Percentiles rank a stretch among this genome's conserved stretches.
phyloP scores from a whole-genome alignment of 2,888 invertebrate species.

The Isoperla grammatica region DNA sequence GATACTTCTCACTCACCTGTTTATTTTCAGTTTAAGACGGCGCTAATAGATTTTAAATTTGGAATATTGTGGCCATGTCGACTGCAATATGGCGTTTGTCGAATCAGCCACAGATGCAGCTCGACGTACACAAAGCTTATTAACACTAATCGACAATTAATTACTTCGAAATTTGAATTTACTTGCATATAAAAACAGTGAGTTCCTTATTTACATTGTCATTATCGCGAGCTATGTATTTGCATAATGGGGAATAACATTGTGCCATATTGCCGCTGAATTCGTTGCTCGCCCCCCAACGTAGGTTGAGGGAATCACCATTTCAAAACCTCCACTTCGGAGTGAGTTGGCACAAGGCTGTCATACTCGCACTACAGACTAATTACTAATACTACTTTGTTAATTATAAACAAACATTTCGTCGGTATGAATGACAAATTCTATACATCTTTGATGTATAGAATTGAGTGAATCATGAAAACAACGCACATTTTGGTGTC shows the following conservation, averaged over 20 bases:
- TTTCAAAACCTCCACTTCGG: too few relatives aligned
- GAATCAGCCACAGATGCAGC: slow-evolving; percentile 13
- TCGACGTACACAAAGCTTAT: slow-evolving; percentile 12
- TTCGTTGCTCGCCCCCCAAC: too few relatives aligned
- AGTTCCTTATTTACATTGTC: slow-evolving; percentile 19
- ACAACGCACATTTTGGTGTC: too few relatives aligned
- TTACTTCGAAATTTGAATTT: slow-evolving; percentile 18
- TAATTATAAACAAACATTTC: too few relatives aligned
- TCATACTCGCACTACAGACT: too few relatives aligned
- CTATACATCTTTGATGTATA: too few relatives aligned
- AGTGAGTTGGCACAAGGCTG: too few relatives aligned
- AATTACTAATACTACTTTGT: too few relatives aligned
- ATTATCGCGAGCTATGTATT: slow-evolving; percentile 8
- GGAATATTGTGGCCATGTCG: slow-evolving; percentile 12
- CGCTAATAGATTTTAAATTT: slow-evolving; percentile 8
- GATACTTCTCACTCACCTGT: neutral
- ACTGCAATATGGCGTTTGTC: slow-evolving; percentile 6
- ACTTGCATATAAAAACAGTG: slow-evolving; percentile 19
- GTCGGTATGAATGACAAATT: too few relatives aligned
- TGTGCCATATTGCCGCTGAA: slow-evolving; percentile 9
- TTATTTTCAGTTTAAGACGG: slow-evolving; percentile 3
- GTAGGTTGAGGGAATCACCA: too few relatives aligned
- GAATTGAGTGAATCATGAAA: too few relatives aligned
- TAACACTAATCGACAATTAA: slow-evolving; percentile 18
- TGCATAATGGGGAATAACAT: slow-evolving; percentile 14